Conservation (phyloP, 2,113 vertebrate species). For the Thamnaconus septentrionalis region DNA sequence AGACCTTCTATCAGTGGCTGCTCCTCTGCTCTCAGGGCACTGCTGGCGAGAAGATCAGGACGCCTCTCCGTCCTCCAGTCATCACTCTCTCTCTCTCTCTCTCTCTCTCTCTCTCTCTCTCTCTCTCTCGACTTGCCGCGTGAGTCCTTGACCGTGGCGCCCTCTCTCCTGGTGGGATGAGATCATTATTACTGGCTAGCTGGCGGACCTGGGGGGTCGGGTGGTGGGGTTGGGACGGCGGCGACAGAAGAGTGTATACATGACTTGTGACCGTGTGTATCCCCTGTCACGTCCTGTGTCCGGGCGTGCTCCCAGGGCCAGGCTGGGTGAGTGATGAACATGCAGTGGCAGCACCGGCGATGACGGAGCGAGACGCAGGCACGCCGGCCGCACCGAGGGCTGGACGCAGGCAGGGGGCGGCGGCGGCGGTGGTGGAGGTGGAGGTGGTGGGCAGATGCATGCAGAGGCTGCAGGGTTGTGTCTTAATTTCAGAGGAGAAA, state of each 20-base stretch:
- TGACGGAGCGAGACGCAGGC: conserved; percentile 52
- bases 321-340: conserved; percentile 63
- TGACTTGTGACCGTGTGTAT: conserved; percentile 51
- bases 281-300: conserved; percentile 59
- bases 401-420: neutral
- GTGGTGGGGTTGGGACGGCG: conserved; percentile 16
- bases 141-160: conserved; percentile 61
- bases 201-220: conserved; percentile 63
- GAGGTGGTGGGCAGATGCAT: conserved; percentile 38
- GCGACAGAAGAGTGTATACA: conserved; percentile 48
- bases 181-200: conserved; percentile 69
- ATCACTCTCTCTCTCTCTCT: too few relatives aligned
- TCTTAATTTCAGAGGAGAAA: conserved; percentile 29
- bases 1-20: too few relatives aligned
- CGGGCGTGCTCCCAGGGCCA: conserved; percentile 57
- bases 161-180: conserved; percentile 62
- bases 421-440: too few relatives aligned
- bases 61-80: too few relatives aligned
- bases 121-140: neutral
- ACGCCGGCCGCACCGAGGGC: conserved; percentile 26
- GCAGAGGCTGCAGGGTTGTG: conserved; percentile 31
- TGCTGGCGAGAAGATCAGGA: too few relatives aligned
- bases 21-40: too few relatives aligned
- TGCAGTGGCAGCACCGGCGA: conserved; percentile 57
- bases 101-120: too few relatives aligned